A percentile compares a stretch with the other conserved stretches of the same genome.
These are phyloP conservation scores for Drosophila jambulina DNA, from an alignment of 1,140 invertebrate species.

Conservation along the genomic window DNA sequence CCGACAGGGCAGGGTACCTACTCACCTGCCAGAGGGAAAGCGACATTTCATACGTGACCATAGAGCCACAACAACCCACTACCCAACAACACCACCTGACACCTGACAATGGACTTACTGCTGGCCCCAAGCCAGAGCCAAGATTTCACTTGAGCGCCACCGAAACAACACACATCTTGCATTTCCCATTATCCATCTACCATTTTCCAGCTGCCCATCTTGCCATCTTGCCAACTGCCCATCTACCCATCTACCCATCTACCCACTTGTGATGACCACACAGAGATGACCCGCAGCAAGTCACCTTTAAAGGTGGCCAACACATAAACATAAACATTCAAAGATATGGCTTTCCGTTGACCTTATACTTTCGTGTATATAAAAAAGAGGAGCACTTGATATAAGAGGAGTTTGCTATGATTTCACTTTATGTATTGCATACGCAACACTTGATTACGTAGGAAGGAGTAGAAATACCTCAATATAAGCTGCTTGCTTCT, in stretches of 20 bases:
- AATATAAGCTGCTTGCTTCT: neutral
- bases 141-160: constrained; percentile 41
- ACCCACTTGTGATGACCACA: constrained; percentile 12
- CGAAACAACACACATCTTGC: constrained; percentile 18
- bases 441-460: neutral
- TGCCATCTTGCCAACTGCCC: neutral
- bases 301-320: constrained; percentile 10
- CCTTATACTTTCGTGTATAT: neutral
- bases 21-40: constrained; percentile 53
- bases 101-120: constrained; percentile 18
- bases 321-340: constrained; percentile 12
- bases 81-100: constrained; percentile 10
- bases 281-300: constrained; percentile 9
- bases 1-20: neutral
- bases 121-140: neutral
- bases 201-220: neutral
- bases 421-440: constrained; percentile 4
- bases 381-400: constrained; percentile 10
- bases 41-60: constrained; percentile 72
- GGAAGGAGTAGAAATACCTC: neutral
- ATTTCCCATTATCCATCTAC: neutral
- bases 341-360: constrained; percentile 6
- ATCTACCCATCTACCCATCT: constrained; percentile 1
- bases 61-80: constrained; percentile 12
- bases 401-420: neutral